Conservation (phyloP, 2,797 vertebrate genomes). For the Gila robusta region DNA sequence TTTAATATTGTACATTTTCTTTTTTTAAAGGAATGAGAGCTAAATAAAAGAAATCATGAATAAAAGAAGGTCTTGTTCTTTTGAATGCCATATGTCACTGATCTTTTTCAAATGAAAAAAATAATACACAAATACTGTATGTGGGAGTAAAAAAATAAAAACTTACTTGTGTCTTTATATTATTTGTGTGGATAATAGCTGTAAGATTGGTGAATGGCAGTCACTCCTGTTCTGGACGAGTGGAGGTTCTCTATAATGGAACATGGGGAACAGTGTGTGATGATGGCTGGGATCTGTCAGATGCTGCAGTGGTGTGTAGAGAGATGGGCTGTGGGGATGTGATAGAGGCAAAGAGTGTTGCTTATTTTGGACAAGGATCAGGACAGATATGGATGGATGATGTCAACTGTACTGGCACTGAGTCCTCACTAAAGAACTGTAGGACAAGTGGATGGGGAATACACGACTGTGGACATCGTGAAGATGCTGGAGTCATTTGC, state of each 20-base stretch:
- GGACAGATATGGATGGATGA: slow-evolving; percentile 14
- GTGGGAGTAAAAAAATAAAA: too few species aligned
- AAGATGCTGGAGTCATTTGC: slow-evolving; percentile 26
- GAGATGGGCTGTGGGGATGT: slow-evolving; percentile 66
- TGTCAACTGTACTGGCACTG: neutral
- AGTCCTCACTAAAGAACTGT: neutral
- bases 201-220: neutral
- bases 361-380: slow-evolving; percentile 33
- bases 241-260: slow-evolving; percentile 29
- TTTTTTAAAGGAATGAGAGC: too few species aligned
- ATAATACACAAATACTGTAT: too few species aligned
- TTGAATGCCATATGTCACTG: too few species aligned
- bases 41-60: too few species aligned
- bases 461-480: neutral
- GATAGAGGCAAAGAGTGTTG: slow-evolving; percentile 40
- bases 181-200: neutral
- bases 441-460: neutral
- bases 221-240: slow-evolving; percentile 19
- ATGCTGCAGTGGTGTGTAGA: slow-evolving; percentile 48
- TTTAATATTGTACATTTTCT: too few species aligned
- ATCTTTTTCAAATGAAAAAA: too few species aligned
- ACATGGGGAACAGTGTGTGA: slow-evolving; percentile 48
- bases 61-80: too few species aligned
- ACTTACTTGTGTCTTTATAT: too few species aligned
- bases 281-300: slow-evolving; percentile 62